Conservation (phyloP, 2,888 invertebrate species). For the Pimpla rufipes region DNA sequence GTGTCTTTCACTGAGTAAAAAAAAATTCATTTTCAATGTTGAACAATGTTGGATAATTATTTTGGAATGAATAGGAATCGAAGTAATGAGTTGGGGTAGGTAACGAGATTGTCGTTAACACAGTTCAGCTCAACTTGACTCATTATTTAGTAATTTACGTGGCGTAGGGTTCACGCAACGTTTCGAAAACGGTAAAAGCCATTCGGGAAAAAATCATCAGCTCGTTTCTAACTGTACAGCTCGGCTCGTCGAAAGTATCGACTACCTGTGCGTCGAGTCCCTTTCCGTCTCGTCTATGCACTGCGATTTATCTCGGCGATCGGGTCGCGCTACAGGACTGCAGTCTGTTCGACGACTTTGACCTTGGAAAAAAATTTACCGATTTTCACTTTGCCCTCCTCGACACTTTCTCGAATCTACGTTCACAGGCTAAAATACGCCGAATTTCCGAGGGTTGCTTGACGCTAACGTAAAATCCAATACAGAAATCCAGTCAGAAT, state of each 20-base stretch:
- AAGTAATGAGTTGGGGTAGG: neutral
- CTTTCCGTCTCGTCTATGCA: neutral
- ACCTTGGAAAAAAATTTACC: neutral
- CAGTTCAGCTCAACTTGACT: neutral
- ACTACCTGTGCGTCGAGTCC: slow-evolving; percentile 66
- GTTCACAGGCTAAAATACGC: neutral
- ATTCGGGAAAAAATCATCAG: slow-evolving; percentile 71
- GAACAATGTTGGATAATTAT: no score
- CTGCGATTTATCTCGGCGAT: neutral
- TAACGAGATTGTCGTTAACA: neutral
- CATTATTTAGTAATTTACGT: neutral
- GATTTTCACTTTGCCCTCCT: slow-evolving; percentile 1
- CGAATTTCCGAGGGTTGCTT: neutral
- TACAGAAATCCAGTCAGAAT: neutral
- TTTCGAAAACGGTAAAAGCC: slow-evolving; percentile 76
- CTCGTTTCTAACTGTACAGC: slow-evolving; percentile 72
- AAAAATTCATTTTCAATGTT: no score
- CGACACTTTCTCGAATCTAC: slow-evolving; percentile 1
- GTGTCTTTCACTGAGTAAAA: no score
- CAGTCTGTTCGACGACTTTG: neutral
- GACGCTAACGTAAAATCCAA: neutral
- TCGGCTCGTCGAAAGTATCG: slow-evolving; percentile 70
- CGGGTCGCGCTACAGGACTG: neutral
- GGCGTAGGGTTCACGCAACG: slow-evolving; percentile 37
- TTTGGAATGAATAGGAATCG: neutral